phyloP scores from a whole-genome alignment of 2,797 vertebrate species.

The Clarias pachynema region DNA sequence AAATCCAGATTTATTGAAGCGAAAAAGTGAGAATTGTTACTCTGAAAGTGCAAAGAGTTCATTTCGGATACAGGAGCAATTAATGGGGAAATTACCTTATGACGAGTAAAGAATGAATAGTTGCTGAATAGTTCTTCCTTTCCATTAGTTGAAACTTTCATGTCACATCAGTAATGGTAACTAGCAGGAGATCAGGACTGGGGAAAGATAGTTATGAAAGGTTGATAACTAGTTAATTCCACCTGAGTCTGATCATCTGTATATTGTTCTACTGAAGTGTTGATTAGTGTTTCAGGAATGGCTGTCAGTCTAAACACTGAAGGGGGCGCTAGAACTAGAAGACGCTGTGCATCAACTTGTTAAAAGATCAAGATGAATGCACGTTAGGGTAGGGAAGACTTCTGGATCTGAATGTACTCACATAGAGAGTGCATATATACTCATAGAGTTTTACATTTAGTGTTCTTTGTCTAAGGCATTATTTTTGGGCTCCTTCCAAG shows the following conservation, averaged over 20 bases:
- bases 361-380: not conserved
- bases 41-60: not conserved
- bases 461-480: not conserved
- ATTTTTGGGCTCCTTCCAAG: not conserved
- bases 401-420: not conserved
- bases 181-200: not conserved
- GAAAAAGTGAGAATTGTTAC: not conserved
- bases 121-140: not conserved
- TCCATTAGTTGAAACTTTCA: not conserved
- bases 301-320: not conserved
- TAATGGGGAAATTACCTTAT: not conserved
- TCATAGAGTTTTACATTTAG: not conserved
- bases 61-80: not conserved
- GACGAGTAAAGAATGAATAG: not conserved
- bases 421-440: not conserved
- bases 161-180: not conserved
- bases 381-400: not conserved
- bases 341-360: not conserved
- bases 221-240: not conserved
- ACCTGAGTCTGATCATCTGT: not conserved
- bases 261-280: too few species aligned
- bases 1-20: not conserved
- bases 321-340: too few species aligned
- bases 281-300: not conserved
- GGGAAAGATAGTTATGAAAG: not conserved